Conservation (phyloP, 2,888 invertebrate species). For the Cepaea hortensis region DNA sequence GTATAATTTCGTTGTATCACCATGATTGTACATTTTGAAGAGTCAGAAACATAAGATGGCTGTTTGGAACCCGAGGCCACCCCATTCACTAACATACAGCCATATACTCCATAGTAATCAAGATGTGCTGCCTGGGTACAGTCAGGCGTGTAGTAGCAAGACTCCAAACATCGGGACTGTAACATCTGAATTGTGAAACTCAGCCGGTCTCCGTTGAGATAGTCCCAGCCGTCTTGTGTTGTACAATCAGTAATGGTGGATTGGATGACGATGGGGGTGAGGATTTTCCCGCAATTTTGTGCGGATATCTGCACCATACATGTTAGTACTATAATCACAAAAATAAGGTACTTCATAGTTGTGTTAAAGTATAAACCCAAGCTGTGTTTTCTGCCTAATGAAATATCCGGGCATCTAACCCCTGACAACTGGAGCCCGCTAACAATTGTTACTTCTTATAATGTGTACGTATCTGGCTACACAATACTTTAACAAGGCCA, state of each 20-base stretch:
- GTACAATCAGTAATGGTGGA: neutral
- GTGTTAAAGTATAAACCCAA: too few relatives aligned
- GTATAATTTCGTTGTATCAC: neutral
- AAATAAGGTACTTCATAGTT: too few relatives aligned
- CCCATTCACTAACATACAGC: neutral
- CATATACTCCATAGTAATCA: constrained; percentile 1
- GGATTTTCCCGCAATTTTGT: neutral
- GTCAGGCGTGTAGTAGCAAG: neutral
- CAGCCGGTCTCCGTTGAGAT: constrained; percentile 1
- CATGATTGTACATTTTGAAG: neutral
- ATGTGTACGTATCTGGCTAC: too few relatives aligned
- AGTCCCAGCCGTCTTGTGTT: neutral
- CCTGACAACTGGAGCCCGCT: too few relatives aligned
- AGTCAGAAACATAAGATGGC: neutral
- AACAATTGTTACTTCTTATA: too few relatives aligned
- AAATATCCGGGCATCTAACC: too few relatives aligned
- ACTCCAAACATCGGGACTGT: constrained; percentile 9
- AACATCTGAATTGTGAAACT: constrained; percentile 3
- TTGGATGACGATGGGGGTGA: neutral
- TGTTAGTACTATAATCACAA: neutral
- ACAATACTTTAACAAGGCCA: too few relatives aligned
- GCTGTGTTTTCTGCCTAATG: too few relatives aligned
- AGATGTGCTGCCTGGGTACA: constrained; percentile 4
- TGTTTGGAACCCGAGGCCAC: neutral
- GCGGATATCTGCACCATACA: neutral